phyloP scores from a whole-genome alignment of 2,888 invertebrate genomes.

The Andrena camellia region DNA sequence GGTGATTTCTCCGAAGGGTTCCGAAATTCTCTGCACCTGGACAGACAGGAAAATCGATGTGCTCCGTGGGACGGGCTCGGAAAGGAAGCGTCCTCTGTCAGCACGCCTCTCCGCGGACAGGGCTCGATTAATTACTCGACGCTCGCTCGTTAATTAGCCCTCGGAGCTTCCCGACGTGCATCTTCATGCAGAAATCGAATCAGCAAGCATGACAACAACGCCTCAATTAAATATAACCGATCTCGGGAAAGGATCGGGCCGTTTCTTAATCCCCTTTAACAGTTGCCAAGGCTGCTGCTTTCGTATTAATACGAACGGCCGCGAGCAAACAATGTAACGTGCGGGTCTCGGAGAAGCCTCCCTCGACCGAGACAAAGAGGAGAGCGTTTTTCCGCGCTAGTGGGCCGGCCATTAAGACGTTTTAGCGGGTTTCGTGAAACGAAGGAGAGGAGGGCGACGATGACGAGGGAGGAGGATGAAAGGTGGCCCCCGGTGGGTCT shows the following conservation, averaged over 20 bases:
- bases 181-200: slow-evolving; percentile 44
- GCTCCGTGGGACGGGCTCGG: slow-evolving; percentile 41
- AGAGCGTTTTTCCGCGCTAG: slow-evolving; percentile 54
- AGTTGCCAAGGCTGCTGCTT: too few relatives aligned
- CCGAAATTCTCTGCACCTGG: slow-evolving; percentile 2
- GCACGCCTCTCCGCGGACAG: slow-evolving; percentile 39
- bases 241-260: not conserved
- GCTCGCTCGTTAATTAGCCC: slow-evolving; percentile 76
- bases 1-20: slow-evolving; percentile 10
- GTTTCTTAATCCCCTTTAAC: not conserved
- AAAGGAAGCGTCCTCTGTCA: slow-evolving; percentile 44
- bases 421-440: slow-evolving; percentile 83
- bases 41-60: slow-evolving; percentile 25
- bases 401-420: slow-evolving; percentile 76
- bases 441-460: slow-evolving; percentile 13
- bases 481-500: slow-evolving; percentile 48
- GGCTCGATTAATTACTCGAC: slow-evolving; percentile 76
- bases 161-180: slow-evolving; percentile 56
- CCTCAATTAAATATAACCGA: slow-evolving; percentile 55
- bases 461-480: not conserved
- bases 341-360: not conserved
- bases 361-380: not conserved
- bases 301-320: too few relatives aligned
- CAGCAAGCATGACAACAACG: slow-evolving; percentile 53
- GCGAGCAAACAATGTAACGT: too few relatives aligned